Base-by-base conservation (phyloP, 92 coral and sea anemone species). In the Parazoanthus darwini region DNA sequence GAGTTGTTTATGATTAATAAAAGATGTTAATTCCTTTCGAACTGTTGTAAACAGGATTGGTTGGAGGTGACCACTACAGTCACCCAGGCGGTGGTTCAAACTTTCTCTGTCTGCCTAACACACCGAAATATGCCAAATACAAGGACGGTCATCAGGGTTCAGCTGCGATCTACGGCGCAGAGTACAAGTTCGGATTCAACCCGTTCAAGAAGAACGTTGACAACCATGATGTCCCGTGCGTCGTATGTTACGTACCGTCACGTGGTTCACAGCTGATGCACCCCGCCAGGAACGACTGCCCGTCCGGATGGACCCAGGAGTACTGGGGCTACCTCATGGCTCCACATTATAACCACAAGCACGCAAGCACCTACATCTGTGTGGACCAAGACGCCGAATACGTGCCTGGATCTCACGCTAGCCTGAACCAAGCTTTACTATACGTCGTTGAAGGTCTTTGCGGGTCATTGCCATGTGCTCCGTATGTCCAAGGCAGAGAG, bases 301-400 rank as follows among this genome's bases (percentile, higher is more conserved):
- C 59, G 18, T 68, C 59, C 59, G 59, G 59, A 54, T 54, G 74
- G 74, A 20, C 26, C 33, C 74, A 26, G 9, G 74, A 67, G 73
- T 67, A 67, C 73, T 67, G 73, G 73, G 73, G 73, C 73, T 67
- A 67, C 73, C 73, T 67, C 29, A 51, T 51, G 58, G 58, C 58
- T 51, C 26, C 74, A 23, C 74, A 68, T 23, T n/a, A 68, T 23
- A 2, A 14, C 59, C 59, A 54, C 59, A 54, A 54, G 59, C 59
- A 54, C 20, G 16, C 59, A 2, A 54, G 73, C 20, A 54, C 59
- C 20, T 54, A 54, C 59, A 54, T 54, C 18, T 54, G 59, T 54
- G 59, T 54, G 59, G 73, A 67, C 35, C 73, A 67, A 67, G 73
- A 67, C 73, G 73, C 73, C 11, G 73, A 67, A 67, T 67, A 67